Percentiles rank a stretch among this genome's conserved stretches.
Evolutionary conservation across 2,113 vertebrate genomes (phyloP).

Genomic region (Ophthalmolycus amberensis): DNA sequence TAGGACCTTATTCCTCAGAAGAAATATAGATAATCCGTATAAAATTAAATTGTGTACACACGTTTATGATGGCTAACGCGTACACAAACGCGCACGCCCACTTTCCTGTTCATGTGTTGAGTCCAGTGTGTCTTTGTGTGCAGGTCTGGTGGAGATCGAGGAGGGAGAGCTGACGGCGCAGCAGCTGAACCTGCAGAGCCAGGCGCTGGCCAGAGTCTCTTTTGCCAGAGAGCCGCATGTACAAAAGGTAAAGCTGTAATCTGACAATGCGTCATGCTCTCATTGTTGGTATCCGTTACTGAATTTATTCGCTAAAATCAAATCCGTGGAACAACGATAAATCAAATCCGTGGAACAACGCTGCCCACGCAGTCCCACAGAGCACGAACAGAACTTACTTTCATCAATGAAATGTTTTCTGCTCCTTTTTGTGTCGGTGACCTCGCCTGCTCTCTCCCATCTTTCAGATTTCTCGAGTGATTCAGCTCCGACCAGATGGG

Average conservation of each 20-base stretch:
- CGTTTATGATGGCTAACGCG: neutral
- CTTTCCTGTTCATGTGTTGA: neutral
- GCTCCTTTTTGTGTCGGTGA: neutral
- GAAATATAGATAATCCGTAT: neutral
- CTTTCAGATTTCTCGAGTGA: conserved; percentile 89
- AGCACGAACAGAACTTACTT: neutral
- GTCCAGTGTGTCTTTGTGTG: neutral
- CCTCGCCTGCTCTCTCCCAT: neutral
- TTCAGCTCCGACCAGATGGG: conserved; percentile 91
- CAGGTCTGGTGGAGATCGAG: conserved; percentile 96
- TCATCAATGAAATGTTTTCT: neutral
- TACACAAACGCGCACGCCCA: neutral
- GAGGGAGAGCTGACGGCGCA: conserved; percentile 92
- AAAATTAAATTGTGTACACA: neutral
- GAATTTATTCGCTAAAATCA: neutral
- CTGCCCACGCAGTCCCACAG: neutral
- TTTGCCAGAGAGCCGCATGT: conserved; percentile 93
- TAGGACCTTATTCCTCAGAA: neutral
- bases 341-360: neutral
- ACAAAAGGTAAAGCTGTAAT: conserved; percentile 84
- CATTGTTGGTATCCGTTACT: neutral
- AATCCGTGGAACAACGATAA: no score
- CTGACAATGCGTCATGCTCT: neutral
- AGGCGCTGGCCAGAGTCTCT: conserved; percentile 89
- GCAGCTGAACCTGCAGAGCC: conserved; percentile 87